Base-by-base conservation (phyloP, 2,888 invertebrate genomes). In the Coleophora flavipennella region DNA sequence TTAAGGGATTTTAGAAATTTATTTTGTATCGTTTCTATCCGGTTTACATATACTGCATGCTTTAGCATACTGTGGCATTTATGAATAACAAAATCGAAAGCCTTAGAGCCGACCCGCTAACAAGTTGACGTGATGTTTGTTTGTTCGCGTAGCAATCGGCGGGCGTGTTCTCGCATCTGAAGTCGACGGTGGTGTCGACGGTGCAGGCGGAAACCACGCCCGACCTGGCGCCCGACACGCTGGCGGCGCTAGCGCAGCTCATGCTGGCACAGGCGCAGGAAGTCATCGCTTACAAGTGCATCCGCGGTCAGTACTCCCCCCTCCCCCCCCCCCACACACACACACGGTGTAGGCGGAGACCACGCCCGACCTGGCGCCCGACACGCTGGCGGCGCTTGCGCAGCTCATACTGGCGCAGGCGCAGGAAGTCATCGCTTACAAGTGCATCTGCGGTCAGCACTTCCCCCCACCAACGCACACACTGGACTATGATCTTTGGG, bases 251-350 rank as follows among this genome's bases (percentile, higher is more conserved):
- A 14, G 88, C 93, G 38, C 87, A 92, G 35, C 81, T 99, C 36
- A 97, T 98, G 97, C 83, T 99, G 35, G 98, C 99, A 11, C 99
- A 99, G 81, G 99, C 97, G 8, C 99, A 99, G 80, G 99, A 99
- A 84, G 93, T 96, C 50, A 95, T 99, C 71, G 95, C 96, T 35
- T 90, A 92, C 63, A 99, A 99, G 85, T 97, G 98, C 38, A 92
- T 94, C 49, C 89, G 91, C 62, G 94, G 92, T 91, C 64, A 43
- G 50, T 11, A 2, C 7, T 9, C 1, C 31, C 20, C 20, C 20
- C 20, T 6, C 20, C 3, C 20, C 3, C 20, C 20, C 3, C 20
- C 3, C 20, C 20, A 20, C 20, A 20, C 20, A 20, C 20, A 20
- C 20, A 20, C 20, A 20, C 20, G 6, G 92, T 97, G 57, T 96